phyloP scores from a whole-genome alignment of 1,140 invertebrate species.

The Bicyclus anynana region DNA sequence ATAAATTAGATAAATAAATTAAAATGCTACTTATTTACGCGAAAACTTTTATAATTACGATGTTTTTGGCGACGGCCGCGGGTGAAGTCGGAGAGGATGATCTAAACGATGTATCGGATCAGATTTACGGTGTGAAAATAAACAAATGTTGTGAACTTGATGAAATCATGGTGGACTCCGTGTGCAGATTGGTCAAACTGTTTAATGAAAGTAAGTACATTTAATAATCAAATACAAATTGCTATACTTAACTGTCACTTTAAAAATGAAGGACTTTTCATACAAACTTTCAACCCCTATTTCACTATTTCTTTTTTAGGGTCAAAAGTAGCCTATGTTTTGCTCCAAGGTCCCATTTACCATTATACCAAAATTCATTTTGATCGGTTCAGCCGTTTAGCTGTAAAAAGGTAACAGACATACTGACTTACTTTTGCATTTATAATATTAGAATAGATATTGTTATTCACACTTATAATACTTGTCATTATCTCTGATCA shows the following conservation, averaged over 20 bases:
- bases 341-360: no score
- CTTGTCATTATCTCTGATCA: no score
- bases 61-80: neutral
- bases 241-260: neutral
- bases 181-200: constrained; percentile 79
- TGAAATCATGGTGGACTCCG: constrained; percentile 83
- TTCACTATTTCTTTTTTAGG: no score
- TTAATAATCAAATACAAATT: neutral
- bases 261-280: no score
- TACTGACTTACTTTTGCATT: no score
- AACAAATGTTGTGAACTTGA: constrained; percentile 88
- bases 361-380: no score
- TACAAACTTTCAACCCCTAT: no score
- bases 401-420: no score
- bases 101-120: constrained; percentile 63
- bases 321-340: no score
- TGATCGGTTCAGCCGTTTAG: no score
- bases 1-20: neutral
- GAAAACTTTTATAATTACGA: neutral
- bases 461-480: no score
- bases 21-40: neutral
- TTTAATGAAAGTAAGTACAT: constrained; percentile 76
- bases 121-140: constrained; percentile 71
- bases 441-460: no score
- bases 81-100: constrained; percentile 20